phyloP scores from a whole-genome alignment of 2,888 invertebrate species.

The Mellilla xanthometata region DNA sequence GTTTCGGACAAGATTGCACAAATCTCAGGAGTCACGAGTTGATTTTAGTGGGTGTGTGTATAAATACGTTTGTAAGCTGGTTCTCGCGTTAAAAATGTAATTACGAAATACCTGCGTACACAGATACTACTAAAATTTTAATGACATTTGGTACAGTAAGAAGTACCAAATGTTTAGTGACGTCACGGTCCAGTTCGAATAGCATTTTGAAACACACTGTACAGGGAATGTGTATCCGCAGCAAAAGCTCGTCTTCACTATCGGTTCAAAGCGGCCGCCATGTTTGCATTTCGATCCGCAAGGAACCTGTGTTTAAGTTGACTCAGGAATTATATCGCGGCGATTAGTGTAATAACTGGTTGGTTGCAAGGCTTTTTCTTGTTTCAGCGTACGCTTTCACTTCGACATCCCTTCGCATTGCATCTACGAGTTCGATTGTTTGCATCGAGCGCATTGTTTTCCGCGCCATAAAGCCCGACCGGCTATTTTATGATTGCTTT shows the following conservation, averaged over 20 bases:
- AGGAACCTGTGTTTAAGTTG: slow-evolving; percentile 82
- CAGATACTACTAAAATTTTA: too few relatives aligned
- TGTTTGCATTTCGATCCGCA: slow-evolving; percentile 82
- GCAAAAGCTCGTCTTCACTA: slow-evolving; percentile 54
- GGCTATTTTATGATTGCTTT: slow-evolving; percentile 60
- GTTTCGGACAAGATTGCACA: too few relatives aligned
- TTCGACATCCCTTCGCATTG: slow-evolving; percentile 61
- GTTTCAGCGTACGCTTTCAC: slow-evolving; percentile 53
- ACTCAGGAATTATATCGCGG: slow-evolving; percentile 81
- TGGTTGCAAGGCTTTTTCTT: slow-evolving; percentile 67
- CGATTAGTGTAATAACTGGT: slow-evolving; percentile 83
- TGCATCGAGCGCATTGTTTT: slow-evolving; percentile 68
- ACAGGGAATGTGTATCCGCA: too few relatives aligned
- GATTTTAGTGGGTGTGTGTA: too few relatives aligned
- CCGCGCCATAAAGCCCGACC: slow-evolving; percentile 63
- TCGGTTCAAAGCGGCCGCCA: slow-evolving; percentile 77
- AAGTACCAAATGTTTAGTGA: too few relatives aligned
- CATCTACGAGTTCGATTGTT: slow-evolving; percentile 66
- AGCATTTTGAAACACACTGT: too few relatives aligned
- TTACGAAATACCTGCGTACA: too few relatives aligned
- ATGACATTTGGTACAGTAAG: too few relatives aligned
- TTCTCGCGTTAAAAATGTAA: too few relatives aligned
- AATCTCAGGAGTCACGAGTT: too few relatives aligned
- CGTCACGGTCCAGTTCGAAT: too few relatives aligned
- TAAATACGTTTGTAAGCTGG: too few relatives aligned